Base-by-base conservation (phyloP, 2,797 vertebrate genomes). In the Schizopygopsis malacanthus region DNA sequence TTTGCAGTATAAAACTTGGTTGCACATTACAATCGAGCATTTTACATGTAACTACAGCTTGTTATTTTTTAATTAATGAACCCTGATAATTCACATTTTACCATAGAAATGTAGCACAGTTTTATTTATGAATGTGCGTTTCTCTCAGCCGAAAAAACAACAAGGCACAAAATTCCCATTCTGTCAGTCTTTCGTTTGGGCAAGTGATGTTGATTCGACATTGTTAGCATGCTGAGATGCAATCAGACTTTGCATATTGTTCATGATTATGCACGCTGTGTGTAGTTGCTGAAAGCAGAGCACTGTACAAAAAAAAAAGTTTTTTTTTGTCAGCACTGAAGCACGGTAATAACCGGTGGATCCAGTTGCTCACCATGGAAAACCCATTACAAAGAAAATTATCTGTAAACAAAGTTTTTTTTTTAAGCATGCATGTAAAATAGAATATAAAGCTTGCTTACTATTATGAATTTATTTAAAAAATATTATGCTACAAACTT, bases 241-340 rank as follows among this genome's bases (percentile, higher is more conserved):
- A 83, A 83, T 83, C 81, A 83, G 54, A 73, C 59, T 82, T 83
- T 75, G 59, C 82, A 83, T 76, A 83, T 83, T 75, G 70, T 83
- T 83, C 81, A 50, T 83, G 72, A 83, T 83, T 76, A 83, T 67
- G 56, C 82, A 83, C 22, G 59, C 72, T 83, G 71, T 52, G 82
- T 22, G 1, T 65, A 65, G 71, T 41, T 76, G 72, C 82, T 83
- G 72, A 83, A 52, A 83, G 72, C 52, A 61, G 54, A 73, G 54
- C 41, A 25, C 41, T 37, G 25, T 16, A 63, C 70, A 83, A 83
- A 83, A 72, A 83, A 83, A 63, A 16, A 33, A 33, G 28, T 28
- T 43, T 83, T 20, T 43, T 50, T 76, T 22, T 76, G 59, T 65
- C 82, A 83, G 82, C 71, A 76, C 2, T 52, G 43, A 59, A 71